Evolutionary conservation across 92 coral and sea anemone genomes (phyloP).

Genomic region (Phenganax stokvisi): DNA sequence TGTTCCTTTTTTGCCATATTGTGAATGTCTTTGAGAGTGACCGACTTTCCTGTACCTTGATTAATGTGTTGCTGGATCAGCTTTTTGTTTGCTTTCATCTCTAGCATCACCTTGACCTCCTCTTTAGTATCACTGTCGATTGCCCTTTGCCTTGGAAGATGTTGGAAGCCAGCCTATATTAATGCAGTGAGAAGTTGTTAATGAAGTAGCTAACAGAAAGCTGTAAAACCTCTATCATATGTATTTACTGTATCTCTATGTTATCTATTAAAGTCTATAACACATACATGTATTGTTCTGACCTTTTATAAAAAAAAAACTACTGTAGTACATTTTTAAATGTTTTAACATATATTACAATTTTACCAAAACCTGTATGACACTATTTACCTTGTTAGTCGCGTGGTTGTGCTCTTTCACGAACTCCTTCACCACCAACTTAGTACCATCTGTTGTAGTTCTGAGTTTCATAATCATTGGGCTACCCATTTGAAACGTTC

Average conservation of each 20-base stretch:
- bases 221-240: neutral
- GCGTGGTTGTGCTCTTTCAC: constrained; percentile 26
- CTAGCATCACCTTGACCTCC: constrained; percentile 19
- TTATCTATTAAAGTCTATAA: neutral
- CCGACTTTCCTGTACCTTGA: constrained; percentile 30
- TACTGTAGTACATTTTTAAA: too few species aligned
- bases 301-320: too few species aligned
- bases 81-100: constrained; percentile 38
- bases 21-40: constrained; percentile 46
- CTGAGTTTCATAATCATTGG: constrained; percentile 27
- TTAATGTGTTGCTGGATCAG: constrained; percentile 37
- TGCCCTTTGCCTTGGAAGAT: constrained; percentile 36
- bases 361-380: too few species aligned
- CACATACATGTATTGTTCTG: too few species aligned
- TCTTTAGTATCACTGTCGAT: constrained; percentile 9
- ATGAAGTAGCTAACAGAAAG: neutral
- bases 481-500: constrained; percentile 40
- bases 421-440: constrained; percentile 34
- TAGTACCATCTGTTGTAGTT: constrained; percentile 31
- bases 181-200: neutral
- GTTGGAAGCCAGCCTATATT: constrained; percentile 24
- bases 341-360: too few species aligned
- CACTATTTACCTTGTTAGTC: constrained; percentile 17
- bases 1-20: constrained; percentile 34
- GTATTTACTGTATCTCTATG: neutral